Percentiles rank a stretch among this genome's conserved stretches.
These are phyloP conservation scores for Xyliphius kryptos DNA, from an alignment of 2,113 vertebrate genomes.

Conservation along the genomic window DNA sequence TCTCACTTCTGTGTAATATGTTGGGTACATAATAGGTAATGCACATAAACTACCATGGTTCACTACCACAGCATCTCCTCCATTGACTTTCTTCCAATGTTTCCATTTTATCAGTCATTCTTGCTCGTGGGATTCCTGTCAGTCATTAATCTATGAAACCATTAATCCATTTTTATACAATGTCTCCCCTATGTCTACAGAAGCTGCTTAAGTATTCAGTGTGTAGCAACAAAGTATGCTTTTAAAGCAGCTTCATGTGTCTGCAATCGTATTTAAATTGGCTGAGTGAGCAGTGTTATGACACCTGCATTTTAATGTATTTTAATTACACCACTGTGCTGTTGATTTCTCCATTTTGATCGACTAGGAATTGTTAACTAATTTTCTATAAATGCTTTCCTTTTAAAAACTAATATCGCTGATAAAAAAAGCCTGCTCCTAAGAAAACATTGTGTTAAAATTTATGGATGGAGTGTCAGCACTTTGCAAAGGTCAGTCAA, in stretches of 20 bases:
- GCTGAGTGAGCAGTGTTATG: conserved; percentile 12
- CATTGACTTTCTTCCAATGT: conserved; percentile 14
- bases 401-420: too few species aligned
- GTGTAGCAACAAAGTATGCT: conserved; percentile 12
- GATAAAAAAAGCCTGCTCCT: too few species aligned
- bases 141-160: conserved; percentile 49
- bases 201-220: conserved; percentile 20
- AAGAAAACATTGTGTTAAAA: too few species aligned
- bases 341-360: too few species aligned
- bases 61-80: conserved; percentile 27
- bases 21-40: conserved; percentile 16
- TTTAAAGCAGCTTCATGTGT: conserved; percentile 26
- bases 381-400: too few species aligned
- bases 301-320: background rate
- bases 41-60: conserved; percentile 13
- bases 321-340: too few species aligned
- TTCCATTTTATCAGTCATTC: conserved; percentile 21
- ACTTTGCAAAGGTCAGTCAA: too few species aligned
- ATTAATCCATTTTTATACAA: conserved; percentile 53
- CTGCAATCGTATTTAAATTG: conserved; percentile 12
- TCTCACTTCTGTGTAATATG: too few species aligned
- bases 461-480: too few species aligned
- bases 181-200: conserved; percentile 38
- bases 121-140: conserved; percentile 19
- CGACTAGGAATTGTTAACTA: too few species aligned